phyloP scores from a whole-genome alignment of 2,888 invertebrate species.

The Eristalis intricaria region DNA sequence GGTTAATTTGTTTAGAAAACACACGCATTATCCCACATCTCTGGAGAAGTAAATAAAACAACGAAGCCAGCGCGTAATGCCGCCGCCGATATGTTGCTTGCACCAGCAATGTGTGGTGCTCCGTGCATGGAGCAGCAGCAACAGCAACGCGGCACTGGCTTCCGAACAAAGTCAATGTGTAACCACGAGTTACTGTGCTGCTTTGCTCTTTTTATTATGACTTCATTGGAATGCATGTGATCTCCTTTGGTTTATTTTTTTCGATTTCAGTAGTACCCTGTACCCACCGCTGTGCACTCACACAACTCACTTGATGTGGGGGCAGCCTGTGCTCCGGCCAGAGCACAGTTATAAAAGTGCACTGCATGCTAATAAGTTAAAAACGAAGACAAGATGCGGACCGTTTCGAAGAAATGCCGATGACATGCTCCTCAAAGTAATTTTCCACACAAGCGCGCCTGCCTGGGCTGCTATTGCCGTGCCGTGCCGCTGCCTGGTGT shows the following conservation, averaged over 20 bases:
- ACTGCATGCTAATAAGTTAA: conserved; percentile 65
- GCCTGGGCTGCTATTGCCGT: no score
- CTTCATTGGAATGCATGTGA: conserved; percentile 68
- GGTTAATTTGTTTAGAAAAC: conserved; percentile 68
- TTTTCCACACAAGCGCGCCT: conserved; percentile 56
- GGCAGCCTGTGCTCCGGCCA: conserved; percentile 13
- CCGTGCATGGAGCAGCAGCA: no score
- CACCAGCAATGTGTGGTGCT: no score
- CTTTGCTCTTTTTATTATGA: conserved; percentile 45
- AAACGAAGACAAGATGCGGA: conserved; percentile 36
- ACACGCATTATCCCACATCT: conserved; percentile 63
- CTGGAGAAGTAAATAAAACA: conserved; percentile 50
- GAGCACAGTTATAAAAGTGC: conserved; percentile 60
- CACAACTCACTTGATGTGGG: conserved; percentile 32
- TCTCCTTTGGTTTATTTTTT: conserved; percentile 33
- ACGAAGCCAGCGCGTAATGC: conserved; percentile 14
- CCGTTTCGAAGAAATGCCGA: conserved; percentile 53
- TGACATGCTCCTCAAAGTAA: conserved; percentile 61
- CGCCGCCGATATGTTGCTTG: neutral
- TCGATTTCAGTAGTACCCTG: conserved; percentile 32
- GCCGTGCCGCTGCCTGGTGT: no score
- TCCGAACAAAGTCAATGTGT: conserved; percentile 32
- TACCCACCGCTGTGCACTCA: conserved; percentile 8
- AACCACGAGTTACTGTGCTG: conserved; percentile 29
- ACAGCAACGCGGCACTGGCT: neutral